Evolutionary conservation across 2,797 vertebrate species (phyloP), one percentile per base, ranked within the genome.

Genomic region (Karalla daura): DNA sequence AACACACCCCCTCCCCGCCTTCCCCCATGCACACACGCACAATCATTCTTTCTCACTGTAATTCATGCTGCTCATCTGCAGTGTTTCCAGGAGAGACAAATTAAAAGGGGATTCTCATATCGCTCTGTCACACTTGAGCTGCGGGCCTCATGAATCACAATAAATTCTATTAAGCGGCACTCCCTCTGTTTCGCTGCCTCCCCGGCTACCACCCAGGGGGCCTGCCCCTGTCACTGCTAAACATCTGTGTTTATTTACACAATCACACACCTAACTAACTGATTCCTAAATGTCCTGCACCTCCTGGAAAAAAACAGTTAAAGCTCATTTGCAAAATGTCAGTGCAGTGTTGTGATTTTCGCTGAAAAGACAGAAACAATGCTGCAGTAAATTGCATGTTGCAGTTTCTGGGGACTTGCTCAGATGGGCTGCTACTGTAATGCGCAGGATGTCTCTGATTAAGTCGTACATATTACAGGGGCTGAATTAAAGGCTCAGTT

Each of bases 171-270:
- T 90, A 92, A 89, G 86, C 81, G 62, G 67, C 63, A 46, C 77
- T 84, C 80, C 82, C 78, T 81, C 79, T 83, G 78, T 82, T 83
- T 76, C 60, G 51, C 84, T 66, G 74, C 61, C 69, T 70, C 51
- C 75, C 76, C 78, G 73, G 79, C 70, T 70, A 62, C 89, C 88
- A 77, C 40, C 68, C 83, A 72, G 83, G 87, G 89, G 89, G 83
- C 54, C 82, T 86, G 83, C 63, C 85, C 71, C 67, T 86, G 89
- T 92, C 88, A 87, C 84, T 55, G 73, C 77, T 84, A 83, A 85
- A 90, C 77, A 92, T 94, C 89, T 93, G 89, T 93, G 91, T 94
- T 93, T 94, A 92, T 94, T 94, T 93, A 92, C 89, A 91, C 91
- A 92, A 91, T 93, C 90, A 89, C 86, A 87, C 83, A 86, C 86